Percentiles rank a stretch among this genome's conserved stretches.
phyloP scores from a whole-genome alignment of 2,797 vertebrate species.

The Artibeus lituratus region DNA sequence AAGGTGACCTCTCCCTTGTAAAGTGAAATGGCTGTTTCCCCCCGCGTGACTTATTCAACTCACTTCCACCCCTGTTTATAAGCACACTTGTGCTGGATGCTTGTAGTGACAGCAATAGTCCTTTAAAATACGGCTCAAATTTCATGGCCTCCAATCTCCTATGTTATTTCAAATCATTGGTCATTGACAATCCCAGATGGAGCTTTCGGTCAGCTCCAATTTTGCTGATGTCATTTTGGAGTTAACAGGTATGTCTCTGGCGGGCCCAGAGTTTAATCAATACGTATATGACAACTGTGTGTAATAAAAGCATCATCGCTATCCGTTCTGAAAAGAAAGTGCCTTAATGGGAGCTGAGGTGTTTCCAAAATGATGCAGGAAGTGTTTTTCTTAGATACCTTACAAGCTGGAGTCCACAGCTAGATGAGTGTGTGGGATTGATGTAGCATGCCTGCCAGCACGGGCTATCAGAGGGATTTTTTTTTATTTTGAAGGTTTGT shows the following conservation, averaged over 20 bases:
- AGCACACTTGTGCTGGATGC: constrained; percentile 66
- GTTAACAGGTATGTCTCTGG: constrained; percentile 72
- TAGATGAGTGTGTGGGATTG: constrained; percentile 24
- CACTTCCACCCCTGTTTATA: constrained; percentile 73
- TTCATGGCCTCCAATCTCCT: constrained; percentile 75
- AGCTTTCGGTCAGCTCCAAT: constrained; percentile 61
- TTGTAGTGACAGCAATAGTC: constrained; percentile 71
- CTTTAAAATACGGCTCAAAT: constrained; percentile 80
- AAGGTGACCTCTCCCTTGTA: constrained; percentile 77
- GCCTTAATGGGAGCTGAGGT: constrained; percentile 65
- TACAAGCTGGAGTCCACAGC: neutral
- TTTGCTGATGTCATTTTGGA: constrained; percentile 74
- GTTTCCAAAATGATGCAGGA: constrained; percentile 66
- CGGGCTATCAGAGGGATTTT: constrained; percentile 33
- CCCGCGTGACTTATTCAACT: constrained; percentile 28
- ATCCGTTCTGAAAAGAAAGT: constrained; percentile 65
- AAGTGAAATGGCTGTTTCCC: constrained; percentile 62
- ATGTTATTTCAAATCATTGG: constrained; percentile 74
- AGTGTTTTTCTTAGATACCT: constrained; percentile 48
- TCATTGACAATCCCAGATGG: constrained; percentile 64
- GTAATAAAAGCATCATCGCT: constrained; percentile 72
- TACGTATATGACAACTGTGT: constrained; percentile 61
- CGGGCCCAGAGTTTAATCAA: constrained; percentile 78
- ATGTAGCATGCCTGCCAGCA: neutral
- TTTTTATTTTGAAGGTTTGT: constrained; percentile 70